Conservation (phyloP, 2,888 invertebrate genomes). For the Ornithoptera priamus region DNA sequence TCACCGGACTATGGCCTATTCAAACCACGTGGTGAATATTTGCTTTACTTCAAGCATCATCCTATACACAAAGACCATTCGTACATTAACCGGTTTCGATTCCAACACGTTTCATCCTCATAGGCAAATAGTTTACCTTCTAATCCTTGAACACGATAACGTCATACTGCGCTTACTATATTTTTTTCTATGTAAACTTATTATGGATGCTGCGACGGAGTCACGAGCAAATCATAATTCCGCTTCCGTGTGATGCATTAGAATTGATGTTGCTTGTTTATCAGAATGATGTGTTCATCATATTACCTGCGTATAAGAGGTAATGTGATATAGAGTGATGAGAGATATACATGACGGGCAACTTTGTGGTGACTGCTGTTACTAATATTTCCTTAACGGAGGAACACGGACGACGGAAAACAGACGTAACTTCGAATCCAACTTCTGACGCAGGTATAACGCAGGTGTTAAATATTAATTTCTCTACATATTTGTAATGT, state of each 20-base stretch:
- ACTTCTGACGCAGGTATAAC: no score
- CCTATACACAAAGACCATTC: constrained; percentile 1
- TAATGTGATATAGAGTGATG: background rate
- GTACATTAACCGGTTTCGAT: constrained; percentile 17
- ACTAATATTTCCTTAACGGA: no score
- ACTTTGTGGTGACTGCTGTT: background rate
- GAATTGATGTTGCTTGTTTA: constrained; percentile 26
- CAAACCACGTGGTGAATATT: background rate
- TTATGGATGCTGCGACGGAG: constrained; percentile 23
- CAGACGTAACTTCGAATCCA: no score
- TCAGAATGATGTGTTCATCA: constrained; percentile 2
- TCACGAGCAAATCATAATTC: constrained; percentile 32
- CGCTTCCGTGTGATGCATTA: constrained; percentile 34
- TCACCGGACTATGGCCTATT: no score
- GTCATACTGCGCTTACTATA: constrained; percentile 16
- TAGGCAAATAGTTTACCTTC: constrained; percentile 26
- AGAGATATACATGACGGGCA: background rate
- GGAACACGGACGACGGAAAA: no score
- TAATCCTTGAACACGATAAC: constrained; percentile 28
- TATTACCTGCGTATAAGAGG: background rate
- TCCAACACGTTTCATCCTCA: constrained; percentile 10
- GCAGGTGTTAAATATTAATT: no score
- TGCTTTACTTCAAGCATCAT: background rate
- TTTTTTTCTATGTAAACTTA: constrained; percentile 23
- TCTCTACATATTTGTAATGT: no score